Percentiles rank a stretch among this genome's conserved stretches.
phyloP scores from a whole-genome alignment of 1,140 invertebrate genomes.

The Drosophila dunni region DNA sequence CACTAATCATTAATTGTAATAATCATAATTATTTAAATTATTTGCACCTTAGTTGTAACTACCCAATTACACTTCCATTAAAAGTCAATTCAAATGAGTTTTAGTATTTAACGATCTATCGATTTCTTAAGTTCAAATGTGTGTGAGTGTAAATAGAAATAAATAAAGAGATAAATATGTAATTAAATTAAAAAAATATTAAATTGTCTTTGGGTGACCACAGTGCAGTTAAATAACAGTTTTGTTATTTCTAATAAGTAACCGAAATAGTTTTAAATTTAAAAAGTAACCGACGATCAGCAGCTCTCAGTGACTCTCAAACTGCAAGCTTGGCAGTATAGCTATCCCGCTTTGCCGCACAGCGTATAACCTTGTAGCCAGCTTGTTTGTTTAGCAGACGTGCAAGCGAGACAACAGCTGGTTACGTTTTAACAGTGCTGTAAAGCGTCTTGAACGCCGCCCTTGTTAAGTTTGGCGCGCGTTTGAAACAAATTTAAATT shows the following conservation, averaged over 20 bases:
- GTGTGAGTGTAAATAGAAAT: slow-evolving; percentile 60
- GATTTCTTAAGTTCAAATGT: slow-evolving; percentile 44
- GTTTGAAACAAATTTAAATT: slow-evolving; percentile 5
- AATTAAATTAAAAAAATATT: neutral
- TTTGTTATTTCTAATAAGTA: neutral
- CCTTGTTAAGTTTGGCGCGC: neutral
- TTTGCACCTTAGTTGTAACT: slow-evolving; percentile 43
- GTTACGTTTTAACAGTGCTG: slow-evolving; percentile 15
- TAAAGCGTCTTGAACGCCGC: neutral
- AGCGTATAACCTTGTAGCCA: fast-evolving
- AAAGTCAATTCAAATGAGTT: slow-evolving; percentile 46
- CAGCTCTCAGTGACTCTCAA: slow-evolving; percentile 17
- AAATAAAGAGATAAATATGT: slow-evolving; percentile 49
- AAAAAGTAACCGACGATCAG: slow-evolving; percentile 1
- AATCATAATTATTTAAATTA: slow-evolving; percentile 62
- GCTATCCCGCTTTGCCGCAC: slow-evolving; percentile 12
- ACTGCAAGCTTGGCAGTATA: slow-evolving; percentile 14
- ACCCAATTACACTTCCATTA: slow-evolving; percentile 38
- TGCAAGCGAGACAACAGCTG: slow-evolving; percentile 16
- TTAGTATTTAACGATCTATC: slow-evolving; percentile 39
- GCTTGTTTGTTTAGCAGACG: neutral
- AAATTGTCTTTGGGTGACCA: neutral
- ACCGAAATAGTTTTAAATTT: neutral
- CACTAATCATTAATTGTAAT: slow-evolving; percentile 77
- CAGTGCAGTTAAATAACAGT: neutral